Evolutionary conservation across 2,888 invertebrate genomes (phyloP).

Genomic region (Athrips mouffetella): DNA sequence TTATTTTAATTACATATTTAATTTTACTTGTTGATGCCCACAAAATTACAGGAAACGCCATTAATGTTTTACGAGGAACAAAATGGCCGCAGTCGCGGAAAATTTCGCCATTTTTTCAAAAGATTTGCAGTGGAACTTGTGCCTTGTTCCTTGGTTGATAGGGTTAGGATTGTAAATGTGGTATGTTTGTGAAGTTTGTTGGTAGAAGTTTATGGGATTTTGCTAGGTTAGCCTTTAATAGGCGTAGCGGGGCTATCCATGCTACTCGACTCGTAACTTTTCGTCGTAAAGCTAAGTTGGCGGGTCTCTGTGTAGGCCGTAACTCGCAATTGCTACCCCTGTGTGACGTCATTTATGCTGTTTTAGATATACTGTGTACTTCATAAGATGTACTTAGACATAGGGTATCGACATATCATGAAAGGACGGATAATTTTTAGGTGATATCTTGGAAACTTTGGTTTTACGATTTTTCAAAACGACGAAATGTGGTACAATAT

Average conservation of each 20-base stretch:
- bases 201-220: slow-evolving; percentile 50
- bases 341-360: slow-evolving; percentile 1
- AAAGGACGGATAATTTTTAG: too few relatives aligned
- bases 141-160: slow-evolving; percentile 26
- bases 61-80: slow-evolving; percentile 72
- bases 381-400: too few relatives aligned
- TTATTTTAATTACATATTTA: slow-evolving; percentile 61
- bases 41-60: slow-evolving; percentile 58
- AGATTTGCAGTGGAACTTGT: slow-evolving; percentile 31
- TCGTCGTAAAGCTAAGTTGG: slow-evolving; percentile 59
- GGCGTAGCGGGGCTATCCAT: slow-evolving; percentile 54
- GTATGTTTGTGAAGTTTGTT: slow-evolving; percentile 31
- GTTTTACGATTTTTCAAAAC: too few relatives aligned
- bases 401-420: too few relatives aligned
- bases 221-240: slow-evolving; percentile 68
- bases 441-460: too few relatives aligned
- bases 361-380: neutral
- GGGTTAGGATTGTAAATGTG: slow-evolving; percentile 8
- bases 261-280: slow-evolving; percentile 56
- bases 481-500: too few relatives aligned
- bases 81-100: slow-evolving; percentile 57
- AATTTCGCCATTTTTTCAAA: slow-evolving; percentile 36
- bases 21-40: slow-evolving; percentile 67
- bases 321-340: slow-evolving; percentile 21
- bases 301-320: slow-evolving; percentile 40